These are phyloP conservation scores for Papilio helenus DNA, from an alignment of 1,140 invertebrate species.

Conservation along the genomic window DNA sequence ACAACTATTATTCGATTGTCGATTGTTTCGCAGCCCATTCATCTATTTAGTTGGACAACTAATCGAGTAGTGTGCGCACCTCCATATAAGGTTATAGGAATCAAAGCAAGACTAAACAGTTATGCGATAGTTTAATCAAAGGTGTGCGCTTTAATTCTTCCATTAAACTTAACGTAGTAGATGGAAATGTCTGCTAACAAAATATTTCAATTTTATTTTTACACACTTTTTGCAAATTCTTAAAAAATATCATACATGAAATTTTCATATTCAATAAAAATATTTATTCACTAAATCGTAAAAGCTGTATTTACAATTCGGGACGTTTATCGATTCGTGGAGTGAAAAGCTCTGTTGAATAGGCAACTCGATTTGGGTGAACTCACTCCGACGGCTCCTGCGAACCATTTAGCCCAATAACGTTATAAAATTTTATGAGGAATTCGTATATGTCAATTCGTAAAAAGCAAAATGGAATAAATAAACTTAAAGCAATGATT, in stretches of 20 bases:
- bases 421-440: not conserved
- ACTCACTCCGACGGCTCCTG: not conserved
- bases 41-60: too few relatives aligned
- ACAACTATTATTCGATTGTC: too few relatives aligned
- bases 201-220: not conserved
- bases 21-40: too few relatives aligned
- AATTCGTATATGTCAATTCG: not conserved
- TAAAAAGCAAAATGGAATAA: not conserved
- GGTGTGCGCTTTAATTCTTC: not conserved
- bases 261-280: conserved; percentile 23
- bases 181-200: too few relatives aligned
- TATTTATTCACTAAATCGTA: conserved; percentile 9
- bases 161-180: too few relatives aligned
- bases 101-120: too few relatives aligned
- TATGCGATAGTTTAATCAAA: too few relatives aligned
- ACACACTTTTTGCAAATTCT: not conserved
- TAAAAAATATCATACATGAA: not conserved
- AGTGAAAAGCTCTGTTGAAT: conserved; percentile 7
- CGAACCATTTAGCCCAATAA: conserved; percentile 10
- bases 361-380: conserved; percentile 9
- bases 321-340: conserved; percentile 14
- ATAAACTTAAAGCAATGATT: not conserved
- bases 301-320: conserved; percentile 12
- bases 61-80: too few relatives aligned
- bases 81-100: too few relatives aligned